Evolutionary conservation across 2,113 vertebrate genomes (phyloP).

Genomic region (Cyphomyrus discorhynchus): DNA sequence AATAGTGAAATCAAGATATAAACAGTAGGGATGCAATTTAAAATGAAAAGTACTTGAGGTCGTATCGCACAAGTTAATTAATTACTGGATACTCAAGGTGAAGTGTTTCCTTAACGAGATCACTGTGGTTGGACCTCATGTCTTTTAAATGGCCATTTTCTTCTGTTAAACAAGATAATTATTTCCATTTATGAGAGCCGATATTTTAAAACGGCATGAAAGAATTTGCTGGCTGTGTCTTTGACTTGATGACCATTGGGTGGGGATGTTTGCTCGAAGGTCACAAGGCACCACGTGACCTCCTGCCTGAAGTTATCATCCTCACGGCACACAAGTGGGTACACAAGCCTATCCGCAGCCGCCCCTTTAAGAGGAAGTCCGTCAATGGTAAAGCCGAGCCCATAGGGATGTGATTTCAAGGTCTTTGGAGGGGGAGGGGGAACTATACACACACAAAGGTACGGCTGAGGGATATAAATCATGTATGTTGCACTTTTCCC

Average conservation of each 20-base stretch:
- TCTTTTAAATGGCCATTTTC: not conserved
- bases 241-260: not conserved
- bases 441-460: conserved; percentile 13
- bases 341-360: not conserved
- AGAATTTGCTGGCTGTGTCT: not conserved
- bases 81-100: not conserved
- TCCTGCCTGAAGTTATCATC: not conserved
- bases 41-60: not conserved
- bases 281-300: not conserved
- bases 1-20: not conserved
- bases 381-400: not conserved
- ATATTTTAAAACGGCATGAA: not conserved
- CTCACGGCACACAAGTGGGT: not conserved
- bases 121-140: not conserved
- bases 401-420: not conserved
- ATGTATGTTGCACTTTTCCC: conserved; percentile 18
- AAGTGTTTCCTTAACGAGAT: not conserved
- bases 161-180: not conserved
- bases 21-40: not conserved
- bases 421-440: conserved; percentile 2
- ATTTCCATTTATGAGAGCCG: not conserved
- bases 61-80: not conserved
- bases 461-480: conserved; percentile 21
- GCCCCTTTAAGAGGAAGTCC: conserved; percentile 6
- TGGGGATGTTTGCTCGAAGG: not conserved